Evolutionary conservation across 2,888 invertebrate genomes (phyloP).

Genomic region (Andrena praecox): DNA sequence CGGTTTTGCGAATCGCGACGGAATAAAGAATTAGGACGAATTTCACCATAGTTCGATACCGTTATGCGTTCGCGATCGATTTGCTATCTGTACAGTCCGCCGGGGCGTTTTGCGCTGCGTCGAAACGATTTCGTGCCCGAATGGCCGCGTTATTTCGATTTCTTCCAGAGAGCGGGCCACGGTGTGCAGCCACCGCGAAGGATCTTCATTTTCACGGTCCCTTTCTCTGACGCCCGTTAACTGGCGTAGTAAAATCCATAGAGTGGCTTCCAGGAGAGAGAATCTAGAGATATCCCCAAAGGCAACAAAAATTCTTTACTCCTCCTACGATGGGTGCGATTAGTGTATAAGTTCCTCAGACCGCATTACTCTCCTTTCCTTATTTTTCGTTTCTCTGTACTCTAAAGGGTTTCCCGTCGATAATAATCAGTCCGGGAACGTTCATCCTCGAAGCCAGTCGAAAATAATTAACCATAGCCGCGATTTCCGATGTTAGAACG

Average conservation of each 20-base stretch:
- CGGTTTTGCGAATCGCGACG: conserved; percentile 30
- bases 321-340: no score
- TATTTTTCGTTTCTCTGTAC: no score
- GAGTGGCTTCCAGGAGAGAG: no score
- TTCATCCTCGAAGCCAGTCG: no score
- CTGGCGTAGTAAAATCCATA: background rate
- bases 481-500: background rate
- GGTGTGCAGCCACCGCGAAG: background rate
- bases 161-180: conserved; percentile 1
- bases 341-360: no score
- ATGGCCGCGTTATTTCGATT: conserved; percentile 16
- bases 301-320: no score
- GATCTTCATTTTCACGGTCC: conserved; percentile 8
- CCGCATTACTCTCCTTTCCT: no score
- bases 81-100: conserved; percentile 38
- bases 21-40: conserved; percentile 60
- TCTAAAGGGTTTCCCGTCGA: no score
- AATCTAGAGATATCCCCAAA: no score
- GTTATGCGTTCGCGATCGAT: conserved; percentile 49
- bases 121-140: conserved; percentile 17
- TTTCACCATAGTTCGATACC: conserved; percentile 60
- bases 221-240: background rate
- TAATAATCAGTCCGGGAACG: no score
- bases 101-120: conserved; percentile 22
- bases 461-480: background rate